Base-by-base conservation (phyloP, 2,797 vertebrate species). In the Meda fulgida region DNA sequence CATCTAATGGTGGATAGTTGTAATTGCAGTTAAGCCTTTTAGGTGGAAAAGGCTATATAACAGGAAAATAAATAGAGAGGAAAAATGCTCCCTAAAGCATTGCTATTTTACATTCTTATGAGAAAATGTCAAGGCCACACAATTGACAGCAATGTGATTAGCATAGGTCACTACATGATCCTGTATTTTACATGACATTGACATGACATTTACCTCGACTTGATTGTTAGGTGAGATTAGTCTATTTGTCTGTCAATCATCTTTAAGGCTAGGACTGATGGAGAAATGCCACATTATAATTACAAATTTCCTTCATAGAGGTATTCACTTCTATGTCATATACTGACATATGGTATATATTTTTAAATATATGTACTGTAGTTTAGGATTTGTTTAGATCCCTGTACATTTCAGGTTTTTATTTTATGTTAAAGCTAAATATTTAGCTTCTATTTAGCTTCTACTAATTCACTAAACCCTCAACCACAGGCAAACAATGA, bases 241-340 rank as follows among this genome's bases (percentile, higher is more conserved):
- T 48, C 40, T 75, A 19, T 73, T 72, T n/a, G 36, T 43, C 71
- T 83, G 81, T 83, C 81, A 83, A 48, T 83, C 81, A 83, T 18
- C 71, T 60, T 60, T 43, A 72, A 72, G 34, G 53, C 23, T 46
- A 3, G 18, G 18, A 71, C 67, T 23, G 29, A 34, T 1, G 2
- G 58, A 53, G 40, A 65, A 83, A 83, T 75, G 71, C 13, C 81
- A 66, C 19, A 51, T 65, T 83, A 83, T 60, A 58, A 83, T 83
- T 5, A 58, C 55, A 75, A 83, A 83, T 75, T 29, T 53, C 46
- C 18, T 34, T 23, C 36, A 46, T 14, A 31, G 10, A 82, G n/a
- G 13, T 18, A 53, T 80, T 36, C 34, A 16, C 23, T 78, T 5
- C 7, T 18, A 38, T 55, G 11, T 58, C 73, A 38, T n/a, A n/a